Conservation (phyloP, 2,113 vertebrate genomes). For the Phyllostomus hastatus region DNA sequence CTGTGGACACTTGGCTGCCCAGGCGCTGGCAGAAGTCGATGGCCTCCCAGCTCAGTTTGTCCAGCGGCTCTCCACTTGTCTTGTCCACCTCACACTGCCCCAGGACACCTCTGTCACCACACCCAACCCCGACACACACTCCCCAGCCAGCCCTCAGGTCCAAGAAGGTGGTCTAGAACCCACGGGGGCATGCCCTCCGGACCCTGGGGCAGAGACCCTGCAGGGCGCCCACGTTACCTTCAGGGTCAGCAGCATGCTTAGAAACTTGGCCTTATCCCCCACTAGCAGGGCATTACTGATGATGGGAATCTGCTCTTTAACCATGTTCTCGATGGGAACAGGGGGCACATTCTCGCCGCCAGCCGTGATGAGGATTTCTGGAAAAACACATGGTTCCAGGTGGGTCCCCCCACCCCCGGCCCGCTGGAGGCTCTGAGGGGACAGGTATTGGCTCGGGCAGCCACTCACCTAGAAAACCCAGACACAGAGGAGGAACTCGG, state of each 20-base stretch:
- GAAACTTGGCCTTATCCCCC: slow-evolving; percentile 92
- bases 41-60: slow-evolving; percentile 84
- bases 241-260: slow-evolving; percentile 90
- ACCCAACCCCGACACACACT: accelerated
- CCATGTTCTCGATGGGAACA: slow-evolving; percentile 87
- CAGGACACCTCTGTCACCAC: background rate
- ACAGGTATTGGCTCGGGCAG: background rate
- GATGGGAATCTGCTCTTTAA: slow-evolving; percentile 91
- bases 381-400: background rate
- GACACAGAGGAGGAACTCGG: background rate
- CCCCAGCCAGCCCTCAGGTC: background rate
- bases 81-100: slow-evolving; percentile 82
- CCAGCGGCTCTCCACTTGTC: slow-evolving; percentile 81
- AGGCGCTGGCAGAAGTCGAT: slow-evolving; percentile 83
- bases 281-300: slow-evolving; percentile 93
- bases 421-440: background rate
- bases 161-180: accelerated
- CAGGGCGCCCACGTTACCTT: slow-evolving; percentile 81
- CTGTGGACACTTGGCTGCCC: slow-evolving; percentile 85
- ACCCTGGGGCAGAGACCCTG: too few relatives aligned
- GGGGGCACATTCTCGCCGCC: slow-evolving; percentile 93
- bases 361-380: slow-evolving; percentile 95
- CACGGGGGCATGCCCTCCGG: background rate
- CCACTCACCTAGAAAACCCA: background rate
- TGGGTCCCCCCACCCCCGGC: accelerated